Conservation (phyloP, 92 coral and sea anemone genomes). For the Epizoanthus rinbou region DNA sequence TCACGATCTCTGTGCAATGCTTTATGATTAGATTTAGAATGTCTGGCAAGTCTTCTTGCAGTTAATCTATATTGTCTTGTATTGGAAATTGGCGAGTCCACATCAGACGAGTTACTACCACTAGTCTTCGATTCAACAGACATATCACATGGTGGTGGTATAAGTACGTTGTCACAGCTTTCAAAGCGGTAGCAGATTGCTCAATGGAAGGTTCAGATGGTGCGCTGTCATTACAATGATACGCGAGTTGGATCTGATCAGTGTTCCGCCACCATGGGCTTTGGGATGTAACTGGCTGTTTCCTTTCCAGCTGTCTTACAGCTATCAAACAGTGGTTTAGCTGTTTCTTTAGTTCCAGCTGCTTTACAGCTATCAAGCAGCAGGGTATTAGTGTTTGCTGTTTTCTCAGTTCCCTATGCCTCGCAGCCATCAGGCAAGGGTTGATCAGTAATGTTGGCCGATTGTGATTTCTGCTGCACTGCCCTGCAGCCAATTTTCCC, state of each 20-base stretch:
- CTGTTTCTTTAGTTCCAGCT: not conserved
- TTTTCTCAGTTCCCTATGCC: constrained; percentile 3
- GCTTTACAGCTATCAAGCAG: not conserved
- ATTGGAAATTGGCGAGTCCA: too few species aligned
- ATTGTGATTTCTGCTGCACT: too few species aligned
- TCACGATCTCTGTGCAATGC: not conserved
- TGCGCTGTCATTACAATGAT: not conserved
- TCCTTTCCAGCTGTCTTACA: not conserved
- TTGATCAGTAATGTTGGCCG: not conserved
- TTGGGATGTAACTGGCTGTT: not conserved
- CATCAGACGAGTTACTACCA: not conserved
- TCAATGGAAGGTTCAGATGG: not conserved
- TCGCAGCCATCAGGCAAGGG: not conserved
- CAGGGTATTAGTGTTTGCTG: not conserved
- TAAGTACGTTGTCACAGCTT: not conserved
- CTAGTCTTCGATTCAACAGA: not conserved
- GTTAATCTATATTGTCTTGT: not conserved
- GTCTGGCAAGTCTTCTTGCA: not conserved
- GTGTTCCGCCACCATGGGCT: constrained; percentile 9
- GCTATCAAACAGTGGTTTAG: not conserved
- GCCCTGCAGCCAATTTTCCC: too few species aligned
- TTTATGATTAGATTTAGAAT: not conserved
- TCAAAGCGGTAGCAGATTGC: too few species aligned
- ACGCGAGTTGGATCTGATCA: not conserved
- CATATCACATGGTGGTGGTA: not conserved